Evolutionary conservation across 1,140 invertebrate species (phyloP).

Genomic region (Drosophila kanapiae): DNA sequence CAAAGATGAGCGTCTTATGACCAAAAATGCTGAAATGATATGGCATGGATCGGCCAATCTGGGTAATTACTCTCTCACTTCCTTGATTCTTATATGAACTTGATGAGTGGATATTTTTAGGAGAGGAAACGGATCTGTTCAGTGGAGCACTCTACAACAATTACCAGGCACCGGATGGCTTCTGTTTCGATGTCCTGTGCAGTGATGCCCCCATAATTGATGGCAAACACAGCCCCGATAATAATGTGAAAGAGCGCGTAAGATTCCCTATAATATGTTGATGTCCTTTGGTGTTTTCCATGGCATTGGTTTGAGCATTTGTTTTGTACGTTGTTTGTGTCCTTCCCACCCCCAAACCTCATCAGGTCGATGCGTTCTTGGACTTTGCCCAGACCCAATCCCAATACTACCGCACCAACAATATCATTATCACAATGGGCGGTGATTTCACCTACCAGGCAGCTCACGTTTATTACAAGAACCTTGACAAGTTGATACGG

Average conservation of each 20-base stretch:
- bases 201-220: constrained; percentile 93
- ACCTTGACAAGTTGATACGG: constrained; percentile 96
- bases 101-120: constrained; percentile 1
- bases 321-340: constrained; percentile 43
- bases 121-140: constrained; percentile 87
- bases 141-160: constrained; percentile 91
- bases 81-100: not conserved
- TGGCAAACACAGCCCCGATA: constrained; percentile 89
- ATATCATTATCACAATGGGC: constrained; percentile 96
- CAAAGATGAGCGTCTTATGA: constrained; percentile 88
- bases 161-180: constrained; percentile 93
- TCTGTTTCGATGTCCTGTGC: constrained; percentile 95
- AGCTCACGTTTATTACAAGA: constrained; percentile 94
- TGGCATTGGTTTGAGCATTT: constrained; percentile 31
- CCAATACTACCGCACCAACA: constrained; percentile 88
- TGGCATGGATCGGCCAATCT: constrained; percentile 72
- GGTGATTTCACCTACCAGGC: constrained; percentile 96
- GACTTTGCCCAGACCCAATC: constrained; percentile 87
- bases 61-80: constrained; percentile 17
- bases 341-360: constrained; percentile 1
- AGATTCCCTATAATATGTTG: constrained; percentile 14
- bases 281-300: not conserved
- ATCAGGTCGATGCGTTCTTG: constrained; percentile 88
- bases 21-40: constrained; percentile 87
- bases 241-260: constrained; percentile 90